Percentiles rank a stretch among this genome's conserved stretches.
Evolutionary conservation across 2,888 invertebrate genomes (phyloP).

Genomic region (Synergus itoensis): DNA sequence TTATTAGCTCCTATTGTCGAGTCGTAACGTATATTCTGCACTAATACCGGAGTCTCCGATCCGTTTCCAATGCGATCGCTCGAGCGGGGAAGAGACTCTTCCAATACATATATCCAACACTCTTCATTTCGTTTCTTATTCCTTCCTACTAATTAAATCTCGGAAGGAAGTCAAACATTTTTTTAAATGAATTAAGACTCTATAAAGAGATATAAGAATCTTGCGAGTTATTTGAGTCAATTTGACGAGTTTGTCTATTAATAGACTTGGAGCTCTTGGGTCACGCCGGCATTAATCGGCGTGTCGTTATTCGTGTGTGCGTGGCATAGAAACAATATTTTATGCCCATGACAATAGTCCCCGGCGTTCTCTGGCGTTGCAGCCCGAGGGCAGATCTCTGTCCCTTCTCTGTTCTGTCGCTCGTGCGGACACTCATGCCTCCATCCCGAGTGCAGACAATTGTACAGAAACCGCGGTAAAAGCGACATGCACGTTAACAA

Average conservation of each 20-base stretch:
- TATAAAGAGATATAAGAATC: too few relatives aligned
- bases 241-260: constrained; percentile 62
- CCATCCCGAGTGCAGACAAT: constrained; percentile 1
- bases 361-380: constrained; percentile 57
- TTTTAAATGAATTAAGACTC: too few relatives aligned
- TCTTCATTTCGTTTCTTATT: too few relatives aligned
- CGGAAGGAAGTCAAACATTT: too few relatives aligned
- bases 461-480: background rate
- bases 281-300: constrained; percentile 71
- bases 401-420: constrained; percentile 44
- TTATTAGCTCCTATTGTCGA: constrained; percentile 64
- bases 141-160: too few relatives aligned
- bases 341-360: constrained; percentile 67
- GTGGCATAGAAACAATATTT: constrained; percentile 72
- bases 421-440: constrained; percentile 47
- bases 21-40: constrained; percentile 29
- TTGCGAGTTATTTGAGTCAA: constrained; percentile 29
- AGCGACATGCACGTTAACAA: constrained; percentile 6
- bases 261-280: constrained; percentile 63
- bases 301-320: constrained; percentile 71
- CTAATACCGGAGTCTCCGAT: background rate
- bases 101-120: too few relatives aligned
- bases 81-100: too few relatives aligned
- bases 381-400: constrained; percentile 54
- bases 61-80: too few relatives aligned